phyloP scores from a whole-genome alignment of 2,113 vertebrate genomes.

The Semicossyphus pulcher region DNA sequence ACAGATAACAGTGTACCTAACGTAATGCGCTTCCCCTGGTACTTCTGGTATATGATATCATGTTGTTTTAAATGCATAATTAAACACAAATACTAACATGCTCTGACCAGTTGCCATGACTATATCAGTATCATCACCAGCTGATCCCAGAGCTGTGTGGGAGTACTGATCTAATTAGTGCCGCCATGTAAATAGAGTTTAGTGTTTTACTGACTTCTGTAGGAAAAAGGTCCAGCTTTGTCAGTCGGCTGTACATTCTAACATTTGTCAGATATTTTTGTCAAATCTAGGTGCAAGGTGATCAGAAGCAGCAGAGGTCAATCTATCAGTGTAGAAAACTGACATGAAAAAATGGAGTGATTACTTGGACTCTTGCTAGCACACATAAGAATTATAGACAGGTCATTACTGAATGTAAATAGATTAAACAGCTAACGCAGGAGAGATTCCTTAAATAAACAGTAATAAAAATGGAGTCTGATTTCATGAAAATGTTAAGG shows the following conservation, averaged over 20 bases:
- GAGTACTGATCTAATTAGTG: not conserved
- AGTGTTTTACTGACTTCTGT: not conserved
- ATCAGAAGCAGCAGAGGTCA: constrained; percentile 5
- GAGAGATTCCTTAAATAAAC: no score
- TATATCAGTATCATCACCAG: not conserved
- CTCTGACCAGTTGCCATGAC: not conserved
- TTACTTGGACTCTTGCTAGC: no score
- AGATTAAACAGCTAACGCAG: no score
- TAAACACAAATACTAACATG: not conserved
- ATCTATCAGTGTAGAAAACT: no score
- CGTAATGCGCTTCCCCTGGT: not conserved
- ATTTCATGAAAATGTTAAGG: not conserved
- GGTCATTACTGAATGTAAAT: no score
- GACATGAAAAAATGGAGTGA: no score
- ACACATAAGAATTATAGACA: no score
- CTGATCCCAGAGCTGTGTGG: not conserved
- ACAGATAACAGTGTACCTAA: not conserved
- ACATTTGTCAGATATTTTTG: not conserved
- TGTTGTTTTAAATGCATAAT: not conserved
- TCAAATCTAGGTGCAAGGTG: not conserved
- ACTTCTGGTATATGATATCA: not conserved
- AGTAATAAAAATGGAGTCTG: no score
- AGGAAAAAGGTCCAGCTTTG: no score
- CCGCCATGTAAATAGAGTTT: not conserved
- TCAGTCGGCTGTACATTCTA: not conserved